Conservation (phyloP, 1,140 invertebrate genomes). For the Uloborus diversus region DNA sequence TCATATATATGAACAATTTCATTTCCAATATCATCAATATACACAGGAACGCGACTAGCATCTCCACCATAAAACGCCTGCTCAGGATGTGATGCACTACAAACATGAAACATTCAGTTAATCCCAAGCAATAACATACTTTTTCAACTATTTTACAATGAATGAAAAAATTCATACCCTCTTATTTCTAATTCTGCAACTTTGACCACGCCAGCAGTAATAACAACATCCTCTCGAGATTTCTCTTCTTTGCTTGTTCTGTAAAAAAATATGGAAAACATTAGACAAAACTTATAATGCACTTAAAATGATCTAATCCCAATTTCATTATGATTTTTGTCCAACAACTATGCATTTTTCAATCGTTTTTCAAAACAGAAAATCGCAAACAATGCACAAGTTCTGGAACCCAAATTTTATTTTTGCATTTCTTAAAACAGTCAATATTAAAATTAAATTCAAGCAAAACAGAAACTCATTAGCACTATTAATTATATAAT, state of each 20-base stretch:
- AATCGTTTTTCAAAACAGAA: too few species aligned
- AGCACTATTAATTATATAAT: too few species aligned
- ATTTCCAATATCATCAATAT: slow-evolving; percentile 87
- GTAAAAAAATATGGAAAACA: background rate
- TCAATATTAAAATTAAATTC: background rate
- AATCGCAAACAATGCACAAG: too few species aligned
- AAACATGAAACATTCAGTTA: background rate
- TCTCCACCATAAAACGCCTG: slow-evolving; percentile 50
- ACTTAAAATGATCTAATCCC: too few species aligned
- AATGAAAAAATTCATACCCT: slow-evolving; percentile 71
- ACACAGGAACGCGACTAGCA: slow-evolving; percentile 78
- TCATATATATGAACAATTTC: slow-evolving; percentile 85
- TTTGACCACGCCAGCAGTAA: slow-evolving; percentile 77
- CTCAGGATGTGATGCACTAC: slow-evolving; percentile 32
- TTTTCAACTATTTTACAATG: background rate
- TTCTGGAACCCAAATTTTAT: too few species aligned
- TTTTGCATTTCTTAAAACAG: background rate
- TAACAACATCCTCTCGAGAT: slow-evolving; percentile 70
- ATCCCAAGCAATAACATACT: too few species aligned
- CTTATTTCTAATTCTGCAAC: slow-evolving; percentile 82
- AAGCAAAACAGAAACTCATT: too few species aligned
- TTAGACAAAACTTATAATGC: too few species aligned
- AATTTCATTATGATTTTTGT: too few species aligned
- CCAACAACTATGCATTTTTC: too few species aligned
- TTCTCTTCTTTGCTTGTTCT: slow-evolving; percentile 69